Conservation (phyloP, 2,113 vertebrate species). For the Peromyscus maniculatus region DNA sequence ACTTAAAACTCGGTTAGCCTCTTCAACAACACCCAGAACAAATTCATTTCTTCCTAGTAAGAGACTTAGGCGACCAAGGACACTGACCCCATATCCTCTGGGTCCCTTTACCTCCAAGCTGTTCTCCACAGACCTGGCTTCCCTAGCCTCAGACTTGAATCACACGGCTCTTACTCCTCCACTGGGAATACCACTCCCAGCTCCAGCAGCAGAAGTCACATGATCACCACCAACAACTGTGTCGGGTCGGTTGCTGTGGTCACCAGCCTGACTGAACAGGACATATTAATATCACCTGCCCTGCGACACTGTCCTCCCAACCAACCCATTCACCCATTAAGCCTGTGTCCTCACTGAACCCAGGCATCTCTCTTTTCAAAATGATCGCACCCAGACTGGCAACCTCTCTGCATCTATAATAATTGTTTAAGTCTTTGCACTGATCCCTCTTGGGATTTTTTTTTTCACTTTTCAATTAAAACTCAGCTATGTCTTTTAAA, state of each 20-base stretch:
- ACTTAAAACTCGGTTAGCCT: neutral
- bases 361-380: neutral
- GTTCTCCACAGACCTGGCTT: neutral
- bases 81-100: neutral
- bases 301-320: accelerated
- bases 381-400: neutral
- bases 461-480: neutral
- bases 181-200: neutral
- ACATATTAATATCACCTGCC: accelerated
- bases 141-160: neutral
- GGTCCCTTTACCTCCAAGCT: neutral
- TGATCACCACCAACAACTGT: neutral
- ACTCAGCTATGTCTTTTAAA: neutral
- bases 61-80: neutral
- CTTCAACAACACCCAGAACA: neutral
- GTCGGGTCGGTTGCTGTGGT: neutral
- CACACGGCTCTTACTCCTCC: neutral
- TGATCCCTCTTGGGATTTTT: neutral
- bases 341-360: neutral
- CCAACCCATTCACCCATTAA: accelerated
- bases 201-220: neutral
- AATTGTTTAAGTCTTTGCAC: neutral
- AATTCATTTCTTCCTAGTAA: neutral
- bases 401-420: neutral
- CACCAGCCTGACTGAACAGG: too few species aligned